Percentiles rank a stretch among this genome's conserved stretches.
phyloP scores from a whole-genome alignment of 2,797 vertebrate species.

The Sphenopsis melanotis region DNA sequence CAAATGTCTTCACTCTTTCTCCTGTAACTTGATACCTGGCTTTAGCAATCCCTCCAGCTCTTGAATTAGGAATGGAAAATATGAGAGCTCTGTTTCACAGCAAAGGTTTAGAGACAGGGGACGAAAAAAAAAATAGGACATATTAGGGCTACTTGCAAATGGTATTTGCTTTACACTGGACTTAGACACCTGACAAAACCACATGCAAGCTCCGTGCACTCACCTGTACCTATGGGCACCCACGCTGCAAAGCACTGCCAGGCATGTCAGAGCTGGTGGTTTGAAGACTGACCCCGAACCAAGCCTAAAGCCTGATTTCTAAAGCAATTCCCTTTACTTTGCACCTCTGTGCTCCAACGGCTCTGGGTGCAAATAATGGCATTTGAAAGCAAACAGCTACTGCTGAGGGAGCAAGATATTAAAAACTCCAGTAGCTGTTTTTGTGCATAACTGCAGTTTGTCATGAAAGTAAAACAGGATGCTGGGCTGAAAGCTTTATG shows the following conservation, averaged over 20 bases:
- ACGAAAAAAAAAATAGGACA: background rate
- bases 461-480: background rate
- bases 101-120: background rate
- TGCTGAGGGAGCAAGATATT: background rate
- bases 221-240: fast-evolving
- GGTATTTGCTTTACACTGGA: background rate
- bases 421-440: background rate
- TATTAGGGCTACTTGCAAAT: background rate
- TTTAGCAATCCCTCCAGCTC: conserved; percentile 51
- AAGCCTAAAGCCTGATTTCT: background rate
- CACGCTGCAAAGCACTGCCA: background rate
- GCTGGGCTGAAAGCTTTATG: background rate
- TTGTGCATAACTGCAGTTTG: background rate
- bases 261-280: background rate
- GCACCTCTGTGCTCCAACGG: background rate
- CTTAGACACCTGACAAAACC: background rate
- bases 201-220: background rate
- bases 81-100: conserved; percentile 27
- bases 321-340: background rate
- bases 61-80: conserved; percentile 64
- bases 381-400: background rate
- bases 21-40: conserved; percentile 63
- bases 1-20: conserved; percentile 61
- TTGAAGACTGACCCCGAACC: background rate
- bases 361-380: background rate